phyloP scores from a whole-genome alignment of 2,113 vertebrate genomes.

The Pundamilia nyererei region DNA sequence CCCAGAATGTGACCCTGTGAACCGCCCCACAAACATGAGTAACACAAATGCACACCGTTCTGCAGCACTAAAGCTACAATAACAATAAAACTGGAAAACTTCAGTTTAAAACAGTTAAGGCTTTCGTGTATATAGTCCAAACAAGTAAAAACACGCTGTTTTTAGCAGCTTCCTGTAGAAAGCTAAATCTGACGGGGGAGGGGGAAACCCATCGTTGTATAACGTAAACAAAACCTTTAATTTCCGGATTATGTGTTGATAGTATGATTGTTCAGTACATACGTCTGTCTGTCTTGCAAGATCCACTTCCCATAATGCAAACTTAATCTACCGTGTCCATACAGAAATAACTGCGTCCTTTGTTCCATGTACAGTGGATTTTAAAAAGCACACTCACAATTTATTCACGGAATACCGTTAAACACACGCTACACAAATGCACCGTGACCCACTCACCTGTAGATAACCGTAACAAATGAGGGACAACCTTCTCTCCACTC shows the following conservation, averaged over 20 bases:
- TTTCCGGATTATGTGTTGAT: rapidly evolving
- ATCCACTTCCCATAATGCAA: neutral
- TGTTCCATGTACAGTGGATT: neutral
- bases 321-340: neutral
- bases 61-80: neutral
- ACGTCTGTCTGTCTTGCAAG: neutral
- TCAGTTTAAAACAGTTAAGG: neutral
- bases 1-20: neutral
- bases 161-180: neutral
- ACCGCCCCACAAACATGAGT: rapidly evolving
- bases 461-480: rapidly evolving
- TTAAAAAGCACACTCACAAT: neutral
- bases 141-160: neutral
- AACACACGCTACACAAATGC: neutral
- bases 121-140: rapidly evolving
- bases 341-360: neutral
- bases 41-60: neutral
- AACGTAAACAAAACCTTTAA: neutral
- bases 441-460: conserved; percentile 2
- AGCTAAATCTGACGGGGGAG: no score
- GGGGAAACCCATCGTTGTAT: neutral
- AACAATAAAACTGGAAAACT: neutral
- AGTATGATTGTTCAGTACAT: neutral
- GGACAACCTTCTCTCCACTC: rapidly evolving
- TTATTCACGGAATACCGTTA: rapidly evolving